These are phyloP conservation scores for Notarius quadriscutis DNA, from an alignment of 2,113 vertebrate species.

Conservation along the genomic window DNA sequence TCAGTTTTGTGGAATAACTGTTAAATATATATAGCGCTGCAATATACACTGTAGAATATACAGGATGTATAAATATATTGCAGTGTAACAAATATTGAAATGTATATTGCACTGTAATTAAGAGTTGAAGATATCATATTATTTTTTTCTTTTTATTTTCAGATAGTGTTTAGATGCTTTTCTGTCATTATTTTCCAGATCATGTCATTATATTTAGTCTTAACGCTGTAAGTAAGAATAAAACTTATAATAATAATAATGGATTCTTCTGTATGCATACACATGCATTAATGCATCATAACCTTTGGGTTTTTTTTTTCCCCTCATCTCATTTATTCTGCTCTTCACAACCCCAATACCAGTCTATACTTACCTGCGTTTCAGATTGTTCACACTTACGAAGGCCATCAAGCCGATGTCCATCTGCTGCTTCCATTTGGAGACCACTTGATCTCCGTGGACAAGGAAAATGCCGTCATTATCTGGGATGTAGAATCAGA, in stretches of 20 bases:
- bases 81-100: no score
- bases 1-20: no score
- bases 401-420: constrained; percentile 84
- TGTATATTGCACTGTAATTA: no score
- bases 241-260: no score
- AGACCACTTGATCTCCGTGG: constrained; percentile 90
- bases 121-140: no score
- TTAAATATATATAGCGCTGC: no score
- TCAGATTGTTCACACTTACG: constrained; percentile 88
- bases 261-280: neutral
- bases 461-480: constrained; percentile 82
- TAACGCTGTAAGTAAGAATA: neutral
- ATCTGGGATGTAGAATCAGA: constrained; percentile 88
- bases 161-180: neutral
- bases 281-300: neutral
- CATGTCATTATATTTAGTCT: neutral
- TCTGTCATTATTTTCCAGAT: neutral
- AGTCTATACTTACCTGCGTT: neutral
- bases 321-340: no score
- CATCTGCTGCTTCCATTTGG: constrained; percentile 88
- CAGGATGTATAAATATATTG: no score
- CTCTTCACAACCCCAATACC: neutral
- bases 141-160: no score
- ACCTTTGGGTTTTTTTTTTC: neutral
- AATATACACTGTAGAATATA: no score